phyloP scores from a whole-genome alignment of 2,797 vertebrate species.

The Gobio occitaniae region DNA sequence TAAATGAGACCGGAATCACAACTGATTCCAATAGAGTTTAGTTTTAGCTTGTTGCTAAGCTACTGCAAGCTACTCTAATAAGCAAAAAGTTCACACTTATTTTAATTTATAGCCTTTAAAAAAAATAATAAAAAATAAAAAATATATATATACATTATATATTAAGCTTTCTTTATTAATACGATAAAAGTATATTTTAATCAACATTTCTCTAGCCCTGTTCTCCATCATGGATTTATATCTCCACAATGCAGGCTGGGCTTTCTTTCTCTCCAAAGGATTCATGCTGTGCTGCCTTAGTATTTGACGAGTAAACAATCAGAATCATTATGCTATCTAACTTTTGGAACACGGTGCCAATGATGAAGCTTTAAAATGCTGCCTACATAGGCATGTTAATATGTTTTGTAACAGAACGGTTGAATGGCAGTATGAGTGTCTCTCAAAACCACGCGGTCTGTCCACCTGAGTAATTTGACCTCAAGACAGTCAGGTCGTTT shows the following conservation, averaged over 20 bases:
- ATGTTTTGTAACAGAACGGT: neutral
- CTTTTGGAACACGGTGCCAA: conserved; percentile 1
- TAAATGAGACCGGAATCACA: neutral
- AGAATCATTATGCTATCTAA: neutral
- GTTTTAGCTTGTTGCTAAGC: conserved; percentile 3
- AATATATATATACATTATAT: no score
- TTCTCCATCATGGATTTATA: neutral
- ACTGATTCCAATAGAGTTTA: neutral
- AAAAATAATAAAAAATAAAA: no score
- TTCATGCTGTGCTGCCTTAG: neutral
- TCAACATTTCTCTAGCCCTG: neutral
- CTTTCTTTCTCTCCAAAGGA: neutral
- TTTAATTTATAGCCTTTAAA: neutral
- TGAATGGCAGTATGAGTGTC: neutral
- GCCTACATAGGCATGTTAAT: neutral
- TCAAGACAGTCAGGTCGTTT: neutral
- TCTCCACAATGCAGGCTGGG: neutral
- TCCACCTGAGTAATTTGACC: conserved; percentile 21
- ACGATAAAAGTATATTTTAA: neutral
- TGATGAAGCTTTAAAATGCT: conserved; percentile 14
- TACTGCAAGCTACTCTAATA: neutral
- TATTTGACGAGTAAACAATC: neutral
- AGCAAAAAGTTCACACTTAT: neutral
- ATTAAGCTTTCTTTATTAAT: neutral
- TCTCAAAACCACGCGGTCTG: neutral